Conservation (phyloP, 1,140 invertebrate genomes). For the Centruroides sculpturatus region DNA sequence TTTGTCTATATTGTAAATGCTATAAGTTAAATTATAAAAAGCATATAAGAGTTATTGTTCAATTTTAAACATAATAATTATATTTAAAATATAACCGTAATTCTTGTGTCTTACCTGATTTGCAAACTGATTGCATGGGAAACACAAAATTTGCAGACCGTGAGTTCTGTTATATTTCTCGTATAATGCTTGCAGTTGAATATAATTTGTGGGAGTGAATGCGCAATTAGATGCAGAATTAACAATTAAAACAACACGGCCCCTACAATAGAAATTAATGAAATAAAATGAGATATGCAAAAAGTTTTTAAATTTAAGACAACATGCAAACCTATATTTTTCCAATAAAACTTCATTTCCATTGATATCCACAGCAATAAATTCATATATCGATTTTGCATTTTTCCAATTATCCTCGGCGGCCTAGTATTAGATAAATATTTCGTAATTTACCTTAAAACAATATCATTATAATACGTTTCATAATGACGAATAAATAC, state of each 20-base stretch:
- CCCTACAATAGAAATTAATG: conserved; percentile 18
- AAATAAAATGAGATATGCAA: no score
- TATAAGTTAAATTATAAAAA: no score
- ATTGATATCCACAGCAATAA: conserved; percentile 52
- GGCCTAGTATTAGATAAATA: no score
- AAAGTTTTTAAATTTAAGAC: neutral
- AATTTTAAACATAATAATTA: no score
- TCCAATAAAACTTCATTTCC: conserved; percentile 51
- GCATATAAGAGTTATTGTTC: no score
- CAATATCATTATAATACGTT: no score
- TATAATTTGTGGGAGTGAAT: conserved; percentile 60
- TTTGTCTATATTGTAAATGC: no score
- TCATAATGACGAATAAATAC: no score
- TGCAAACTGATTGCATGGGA: conserved; percentile 89
- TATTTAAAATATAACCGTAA: no score
- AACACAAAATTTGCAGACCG: conserved; percentile 62
- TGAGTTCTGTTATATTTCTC: conserved; percentile 44
- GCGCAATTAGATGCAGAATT: conserved; percentile 80
- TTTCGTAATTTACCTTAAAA: no score
- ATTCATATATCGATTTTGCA: conserved; percentile 54
- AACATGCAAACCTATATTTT: conserved; percentile 45
- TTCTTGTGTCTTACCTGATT: conserved; percentile 32
- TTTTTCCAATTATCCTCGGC: conserved; percentile 31
- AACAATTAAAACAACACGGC: conserved; percentile 51
- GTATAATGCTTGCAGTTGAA: conserved; percentile 53